These are phyloP conservation scores for Phoebastria nigripes DNA, from an alignment of 2,797 vertebrate genomes.

Conservation along the genomic window DNA sequence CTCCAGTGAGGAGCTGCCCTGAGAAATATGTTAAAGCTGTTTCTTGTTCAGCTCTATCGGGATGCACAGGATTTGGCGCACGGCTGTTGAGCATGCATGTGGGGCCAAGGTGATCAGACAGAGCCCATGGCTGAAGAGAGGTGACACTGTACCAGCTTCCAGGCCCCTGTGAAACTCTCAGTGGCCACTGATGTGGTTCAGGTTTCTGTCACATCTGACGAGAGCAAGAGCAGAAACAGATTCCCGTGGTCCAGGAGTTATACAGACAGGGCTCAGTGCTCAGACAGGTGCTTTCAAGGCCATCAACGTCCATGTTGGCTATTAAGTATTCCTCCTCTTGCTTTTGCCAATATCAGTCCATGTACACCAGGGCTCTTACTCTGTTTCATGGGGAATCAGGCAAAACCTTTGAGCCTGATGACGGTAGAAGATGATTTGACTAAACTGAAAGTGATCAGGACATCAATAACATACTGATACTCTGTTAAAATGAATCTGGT, in stretches of 20 bases:
- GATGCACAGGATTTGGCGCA: neutral
- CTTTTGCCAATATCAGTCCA: neutral
- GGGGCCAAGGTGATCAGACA: neutral
- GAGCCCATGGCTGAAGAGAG: neutral
- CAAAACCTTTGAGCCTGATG: neutral
- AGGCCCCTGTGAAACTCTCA: neutral
- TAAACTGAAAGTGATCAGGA: neutral
- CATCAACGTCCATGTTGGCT: fast-evolving
- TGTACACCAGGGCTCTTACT: neutral
- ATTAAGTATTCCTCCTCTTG: neutral
- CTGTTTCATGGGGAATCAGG: neutral
- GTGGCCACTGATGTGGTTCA: neutral
- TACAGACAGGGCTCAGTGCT: neutral
- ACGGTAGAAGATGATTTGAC: neutral
- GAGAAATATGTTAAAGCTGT: neutral
- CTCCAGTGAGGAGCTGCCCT: neutral
- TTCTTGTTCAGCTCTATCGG: neutral
- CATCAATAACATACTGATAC: fast-evolving
- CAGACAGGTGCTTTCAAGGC: neutral
- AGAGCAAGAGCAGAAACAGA: neutral
- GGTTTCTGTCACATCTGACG: neutral
- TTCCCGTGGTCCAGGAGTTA: neutral
- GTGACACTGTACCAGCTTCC: neutral
- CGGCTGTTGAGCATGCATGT: fast-evolving
- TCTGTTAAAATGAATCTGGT: neutral